Base-by-base conservation (phyloP, 2,888 invertebrate species). In the Nineta flava region DNA sequence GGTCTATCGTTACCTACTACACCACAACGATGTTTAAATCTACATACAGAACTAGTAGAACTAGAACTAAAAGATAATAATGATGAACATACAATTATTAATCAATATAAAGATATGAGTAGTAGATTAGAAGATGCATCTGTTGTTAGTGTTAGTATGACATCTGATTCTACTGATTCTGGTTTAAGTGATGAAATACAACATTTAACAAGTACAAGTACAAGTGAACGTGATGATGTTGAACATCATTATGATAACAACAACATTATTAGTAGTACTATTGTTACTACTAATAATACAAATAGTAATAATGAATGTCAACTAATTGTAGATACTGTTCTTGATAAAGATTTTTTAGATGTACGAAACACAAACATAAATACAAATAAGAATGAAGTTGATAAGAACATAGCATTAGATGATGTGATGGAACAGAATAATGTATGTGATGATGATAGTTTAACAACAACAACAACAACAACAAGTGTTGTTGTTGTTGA, bases 101-200 rank as follows among this genome's bases (percentile, higher is more conserved):
- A n/a, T n/a, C n/a, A n/a, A n/a, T n/a, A n/a, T n/a, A n/a, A n/a
- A n/a, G 26, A n/a, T 17, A 19, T 17, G 9, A 44, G 12, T 13
- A 21, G 3, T 12, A n/a, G 26, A 13, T 26, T 26, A 26, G 4
- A 5, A 26, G 26, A 26, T 26, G 4, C 26, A 26, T 26, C 26
- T 3, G 2, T 19, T 19, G 5, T 19, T 7, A 26, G 7, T 26
- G 26, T 5, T 6, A 26, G 26, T n/a, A n/a, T n/a, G n/a, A n/a
- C n/a, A n/a, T n/a, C n/a, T n/a, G n/a, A n/a, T n/a, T n/a, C n/a
- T n/a, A n/a, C n/a, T n/a, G n/a, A n/a, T n/a, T 49, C 49, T n/a
- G 49, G 49, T 19, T 32, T 43, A 5, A 49, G 49, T 26, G 43
- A 32, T 26, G 48, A 48, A 21, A 41, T 19, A 26, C 1, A 5